Evolutionary conservation across 1,140 invertebrate genomes (phyloP), one percentile per base, ranked within the genome.

Genomic region (Cylas formicarius): DNA sequence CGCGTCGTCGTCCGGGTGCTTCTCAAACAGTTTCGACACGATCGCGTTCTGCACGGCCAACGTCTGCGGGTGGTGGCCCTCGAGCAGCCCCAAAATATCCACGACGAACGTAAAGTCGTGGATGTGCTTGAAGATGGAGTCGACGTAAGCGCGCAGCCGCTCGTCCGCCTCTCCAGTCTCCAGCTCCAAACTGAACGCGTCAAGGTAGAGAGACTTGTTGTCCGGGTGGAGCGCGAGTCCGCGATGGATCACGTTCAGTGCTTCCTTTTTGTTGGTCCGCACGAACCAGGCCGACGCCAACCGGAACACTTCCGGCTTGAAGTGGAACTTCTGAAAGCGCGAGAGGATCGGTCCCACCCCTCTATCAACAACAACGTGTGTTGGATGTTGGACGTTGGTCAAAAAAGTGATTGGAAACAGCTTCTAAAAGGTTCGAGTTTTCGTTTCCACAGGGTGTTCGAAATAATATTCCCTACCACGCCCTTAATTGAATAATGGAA

Each of bases 201-300:
- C 17, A 24, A 43, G 8, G 17, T 43, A 43, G 6, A 43, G 13
- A 16, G 14, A 16, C 7, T 17, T 8, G 7, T 47, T 28, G 20
- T 17, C 10, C 13, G 26, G 17, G 27, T 29, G 26, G 10, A 22
- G 10, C 17, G 33, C 21, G 3, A 45, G 14, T n/a, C 31, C 33
- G 6, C 24, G 29, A 22, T 52, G 17, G 28, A 45, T 41, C 8
- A 54, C 23, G 24, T 48, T 47, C n/a, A 54, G 45, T 2, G 29
- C 45, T 40, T 55, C 50, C 14, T 43, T 36, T 17, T 33, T 38
- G 23, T 52, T 47, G n/a, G n/a, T n/a, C n/a, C n/a, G n/a, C n/a
- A n/a, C n/a, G 19, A 17, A 37, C 35, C 35, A 37, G 2, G 24
- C 3, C 11, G 24, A 14, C 8, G 22, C 37, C 21, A 21, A 18